Conservation (phyloP, 2,888 invertebrate genomes). For the Meliscaeva auricollis region DNA sequence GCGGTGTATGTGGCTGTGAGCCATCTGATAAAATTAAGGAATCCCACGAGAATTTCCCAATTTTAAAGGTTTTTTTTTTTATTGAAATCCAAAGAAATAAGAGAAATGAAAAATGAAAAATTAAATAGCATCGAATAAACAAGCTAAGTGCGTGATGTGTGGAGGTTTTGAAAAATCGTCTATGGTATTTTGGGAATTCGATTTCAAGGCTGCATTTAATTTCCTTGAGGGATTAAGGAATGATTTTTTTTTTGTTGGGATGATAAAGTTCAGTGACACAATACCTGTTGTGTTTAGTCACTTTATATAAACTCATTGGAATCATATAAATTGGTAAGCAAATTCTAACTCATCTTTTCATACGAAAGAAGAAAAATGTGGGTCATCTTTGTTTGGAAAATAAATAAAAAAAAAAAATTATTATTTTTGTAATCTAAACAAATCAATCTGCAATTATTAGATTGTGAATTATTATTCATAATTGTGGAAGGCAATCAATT, state of each 20-base stretch:
- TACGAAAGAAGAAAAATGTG: background rate
- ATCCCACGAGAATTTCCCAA: constrained; percentile 45
- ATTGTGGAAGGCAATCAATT: constrained; percentile 26
- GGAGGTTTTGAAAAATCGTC: constrained; percentile 13
- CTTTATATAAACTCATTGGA: no score
- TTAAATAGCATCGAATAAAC: background rate
- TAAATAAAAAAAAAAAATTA: background rate
- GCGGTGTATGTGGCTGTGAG: background rate
- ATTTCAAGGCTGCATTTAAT: background rate
- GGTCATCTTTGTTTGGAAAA: background rate
- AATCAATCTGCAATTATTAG: constrained; percentile 17
- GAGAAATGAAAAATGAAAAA: constrained; percentile 32
- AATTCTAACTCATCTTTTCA: background rate
- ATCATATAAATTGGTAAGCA: no score
- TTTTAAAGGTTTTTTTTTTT: constrained; percentile 50
- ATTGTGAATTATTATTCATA: constrained; percentile 22
- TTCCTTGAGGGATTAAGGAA: background rate
- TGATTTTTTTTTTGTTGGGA: background rate
- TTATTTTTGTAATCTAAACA: constrained; percentile 9
- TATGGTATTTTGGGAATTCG: background rate
- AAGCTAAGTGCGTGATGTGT: constrained; percentile 2
- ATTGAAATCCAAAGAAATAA: constrained; percentile 34
- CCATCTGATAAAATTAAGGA: constrained; percentile 46
- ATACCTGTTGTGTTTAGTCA: no score
- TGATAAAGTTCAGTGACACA: background rate